Conservation (phyloP, 64 coral and sea anemone species). For the Actinia equina region DNA sequence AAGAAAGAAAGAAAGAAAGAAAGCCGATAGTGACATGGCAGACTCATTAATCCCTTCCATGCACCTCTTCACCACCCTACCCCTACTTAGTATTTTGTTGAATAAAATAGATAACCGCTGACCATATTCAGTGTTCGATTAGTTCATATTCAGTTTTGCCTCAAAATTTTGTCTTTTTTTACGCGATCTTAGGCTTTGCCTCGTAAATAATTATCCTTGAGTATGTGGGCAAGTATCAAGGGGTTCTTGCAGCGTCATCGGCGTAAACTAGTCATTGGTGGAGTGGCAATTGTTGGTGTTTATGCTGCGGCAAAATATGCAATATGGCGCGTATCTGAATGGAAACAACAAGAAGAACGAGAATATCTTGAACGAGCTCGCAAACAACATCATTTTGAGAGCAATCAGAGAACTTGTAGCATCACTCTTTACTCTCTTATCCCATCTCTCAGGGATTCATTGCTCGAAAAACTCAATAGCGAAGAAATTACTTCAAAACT, state of each 20-base stretch:
- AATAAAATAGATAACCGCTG: no score
- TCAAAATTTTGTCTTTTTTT: no score
- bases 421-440: slow-evolving; percentile 82
- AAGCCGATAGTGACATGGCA: no score
- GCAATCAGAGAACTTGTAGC: slow-evolving; percentile 92
- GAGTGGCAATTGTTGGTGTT: slow-evolving; percentile 62
- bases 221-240: slow-evolving; percentile 84
- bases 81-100: no score
- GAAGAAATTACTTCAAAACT: slow-evolving; percentile 78
- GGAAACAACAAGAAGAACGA: slow-evolving; percentile 65
- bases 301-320: slow-evolving; percentile 65
- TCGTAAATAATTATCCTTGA: no score
- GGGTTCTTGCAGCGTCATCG: slow-evolving; percentile 81
- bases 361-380: slow-evolving; percentile 79
- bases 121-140: no score
- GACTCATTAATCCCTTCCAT: no score
- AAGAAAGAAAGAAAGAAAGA: not conserved
- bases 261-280: slow-evolving; percentile 82
- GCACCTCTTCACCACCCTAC: no score
- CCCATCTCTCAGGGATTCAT: slow-evolving; percentile 58
- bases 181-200: no score
- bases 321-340: slow-evolving; percentile 78
- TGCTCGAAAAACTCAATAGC: slow-evolving; percentile 70
- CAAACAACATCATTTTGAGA: slow-evolving; percentile 97
- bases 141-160: no score